Conservation (phyloP, 2,797 vertebrate genomes). For the Sebastes iracundus region DNA sequence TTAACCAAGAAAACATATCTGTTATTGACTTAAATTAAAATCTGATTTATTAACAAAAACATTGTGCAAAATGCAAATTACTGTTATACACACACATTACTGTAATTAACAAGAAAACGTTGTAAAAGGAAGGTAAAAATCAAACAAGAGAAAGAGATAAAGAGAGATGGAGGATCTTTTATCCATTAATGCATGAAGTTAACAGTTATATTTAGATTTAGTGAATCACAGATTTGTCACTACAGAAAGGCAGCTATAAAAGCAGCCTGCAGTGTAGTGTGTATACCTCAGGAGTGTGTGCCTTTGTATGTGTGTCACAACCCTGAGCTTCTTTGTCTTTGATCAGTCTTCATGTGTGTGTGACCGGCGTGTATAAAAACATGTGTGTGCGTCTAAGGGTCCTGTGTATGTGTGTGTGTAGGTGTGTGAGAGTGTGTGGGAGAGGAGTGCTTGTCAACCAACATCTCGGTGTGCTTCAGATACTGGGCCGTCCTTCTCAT, state of each 20-base stretch:
- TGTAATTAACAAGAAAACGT: conserved; percentile 4
- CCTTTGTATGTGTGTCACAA: background rate
- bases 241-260: conserved; percentile 22
- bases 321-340: conserved; percentile 48
- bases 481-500: conserved; percentile 88
- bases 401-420: conserved; percentile 25
- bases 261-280: conserved; percentile 28
- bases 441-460: conserved; percentile 77
- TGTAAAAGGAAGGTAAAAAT: conserved; percentile 17
- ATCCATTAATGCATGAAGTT: conserved; percentile 1
- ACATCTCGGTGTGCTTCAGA: conserved; percentile 85
- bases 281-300: conserved; percentile 13
- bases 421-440: conserved; percentile 63
- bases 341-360: background rate
- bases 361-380: background rate
- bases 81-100: conserved; percentile 33
- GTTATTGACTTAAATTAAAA: conserved; percentile 40
- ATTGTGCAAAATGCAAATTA: conserved; percentile 70
- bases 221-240: conserved; percentile 7
- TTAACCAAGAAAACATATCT: background rate
- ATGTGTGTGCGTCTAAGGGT: conserved; percentile 16
- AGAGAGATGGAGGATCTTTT: background rate
- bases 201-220: background rate
- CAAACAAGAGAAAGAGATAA: background rate
- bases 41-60: conserved; percentile 68